Base-by-base conservation (phyloP, 53 echinoderm and acorn worm species). In the Stichopus horrens region DNA sequence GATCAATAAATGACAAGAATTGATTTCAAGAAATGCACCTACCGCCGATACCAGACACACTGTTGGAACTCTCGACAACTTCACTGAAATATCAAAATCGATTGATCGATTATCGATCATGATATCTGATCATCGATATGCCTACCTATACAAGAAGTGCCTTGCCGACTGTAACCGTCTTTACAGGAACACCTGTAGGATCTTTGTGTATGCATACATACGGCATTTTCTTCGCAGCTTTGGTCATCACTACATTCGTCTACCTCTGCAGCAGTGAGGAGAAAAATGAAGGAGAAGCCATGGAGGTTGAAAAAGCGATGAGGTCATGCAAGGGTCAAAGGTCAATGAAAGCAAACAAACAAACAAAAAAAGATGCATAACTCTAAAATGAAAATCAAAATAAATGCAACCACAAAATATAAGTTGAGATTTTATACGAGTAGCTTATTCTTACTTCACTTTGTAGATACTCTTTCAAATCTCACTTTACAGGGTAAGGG, bases 241-340 rank as follows among this genome's bases (percentile, higher is more conserved):
- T 96, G 96, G 19, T 90, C 96, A 60, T 96, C 95, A 60, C 93
- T 95, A 83, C 99, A 99, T 84, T 96, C 94, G 82, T 94, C 94
- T 57, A 96, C 91, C 52, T 94, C 99, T 91, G 93, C 23, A 83
- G 56, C 74, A 19, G 53, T 74, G 75, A 75, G 74, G 37, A 65
- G 60, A 53, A 57, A 86, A 86, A 86, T 60, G 86, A 65, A 65
- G 86, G 79, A 59, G 79, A 60, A 14, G 55, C 53, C 58, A 19
- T 67, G 55, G 79, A 59, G 54, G 81, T 81, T 81, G 81, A 81
- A 58, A 37, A 76, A 85, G 85, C 85, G 85, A 67, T 85, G 85
- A 67, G 52, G 68, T 37, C 85, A 85, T 85, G 85, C 85, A 67
- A 23, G 85, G 85, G 85, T 81, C 18, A 63, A 66, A 85, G 85